Evolutionary conservation across 2,113 vertebrate genomes (phyloP).

Genomic region (Tretioscincus oriximinensis): DNA sequence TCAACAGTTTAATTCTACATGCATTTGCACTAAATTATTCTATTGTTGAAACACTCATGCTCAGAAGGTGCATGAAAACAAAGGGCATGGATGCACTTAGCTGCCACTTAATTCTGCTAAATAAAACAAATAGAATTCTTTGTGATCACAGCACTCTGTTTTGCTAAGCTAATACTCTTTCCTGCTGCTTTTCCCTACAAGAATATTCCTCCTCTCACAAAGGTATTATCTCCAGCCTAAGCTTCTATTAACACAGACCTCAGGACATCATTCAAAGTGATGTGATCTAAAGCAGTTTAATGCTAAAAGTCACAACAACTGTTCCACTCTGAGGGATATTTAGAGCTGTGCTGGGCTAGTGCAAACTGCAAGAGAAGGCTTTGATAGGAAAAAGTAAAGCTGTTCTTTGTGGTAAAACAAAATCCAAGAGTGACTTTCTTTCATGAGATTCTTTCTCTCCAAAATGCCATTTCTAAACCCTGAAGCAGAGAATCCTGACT

Average conservation of each 20-base stretch:
- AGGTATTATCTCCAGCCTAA: constrained; percentile 5
- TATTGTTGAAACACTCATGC: too few species aligned
- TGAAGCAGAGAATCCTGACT: background rate
- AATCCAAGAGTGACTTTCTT: background rate
- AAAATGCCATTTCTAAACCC: background rate
- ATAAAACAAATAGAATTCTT: background rate
- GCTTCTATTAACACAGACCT: background rate
- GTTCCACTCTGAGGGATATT: background rate
- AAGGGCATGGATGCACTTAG: too few species aligned
- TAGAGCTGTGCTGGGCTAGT: constrained; percentile 8
- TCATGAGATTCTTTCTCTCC: background rate
- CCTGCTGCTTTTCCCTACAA: background rate
- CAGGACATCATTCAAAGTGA: background rate
- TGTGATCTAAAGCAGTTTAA: background rate
- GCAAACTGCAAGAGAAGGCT: background rate
- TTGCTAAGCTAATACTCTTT: background rate
- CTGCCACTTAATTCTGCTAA: too few species aligned
- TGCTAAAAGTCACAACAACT: constrained; percentile 6
- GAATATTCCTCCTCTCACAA: background rate
- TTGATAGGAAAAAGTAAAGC: background rate
- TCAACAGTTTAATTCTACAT: too few species aligned
- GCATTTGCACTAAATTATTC: too few species aligned
- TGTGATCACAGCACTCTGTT: background rate
- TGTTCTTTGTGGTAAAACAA: background rate
- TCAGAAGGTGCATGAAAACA: too few species aligned